Percentiles rank a stretch among this genome's conserved stretches.
Evolutionary conservation across 2,888 invertebrate genomes (phyloP).

Genomic region (Andrena camellia): DNA sequence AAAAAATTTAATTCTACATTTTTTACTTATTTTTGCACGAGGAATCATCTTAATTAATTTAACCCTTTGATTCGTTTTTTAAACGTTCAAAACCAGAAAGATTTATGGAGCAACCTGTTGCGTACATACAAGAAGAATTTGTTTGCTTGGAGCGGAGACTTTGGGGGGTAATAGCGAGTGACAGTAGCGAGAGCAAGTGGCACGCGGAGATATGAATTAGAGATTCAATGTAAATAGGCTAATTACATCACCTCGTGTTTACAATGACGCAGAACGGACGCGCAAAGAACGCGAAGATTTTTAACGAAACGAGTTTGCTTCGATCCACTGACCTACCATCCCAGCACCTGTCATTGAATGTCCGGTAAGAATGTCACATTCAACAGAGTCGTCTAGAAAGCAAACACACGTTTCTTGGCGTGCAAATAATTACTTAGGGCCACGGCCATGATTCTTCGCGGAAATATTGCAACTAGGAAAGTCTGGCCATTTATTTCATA

Average conservation of each 20-base stretch:
- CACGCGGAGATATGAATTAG: not conserved
- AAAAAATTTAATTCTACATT: too few species aligned
- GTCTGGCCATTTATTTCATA: constrained; percentile 9
- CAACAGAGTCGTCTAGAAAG: constrained; percentile 21
- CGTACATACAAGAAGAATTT: too few species aligned
- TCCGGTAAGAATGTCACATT: constrained; percentile 38
- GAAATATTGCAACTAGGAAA: constrained; percentile 41
- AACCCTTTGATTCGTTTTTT: too few species aligned
- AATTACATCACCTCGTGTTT: not conserved
- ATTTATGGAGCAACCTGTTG: too few species aligned
- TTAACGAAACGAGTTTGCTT: constrained; percentile 1
- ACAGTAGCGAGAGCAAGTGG: not conserved
- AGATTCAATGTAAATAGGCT: constrained; percentile 11
- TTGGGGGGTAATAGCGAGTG: not conserved
- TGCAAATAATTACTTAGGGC: constrained; percentile 58
- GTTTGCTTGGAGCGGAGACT: not conserved
- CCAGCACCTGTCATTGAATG: constrained; percentile 14
- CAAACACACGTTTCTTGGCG: constrained; percentile 42
- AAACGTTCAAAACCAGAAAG: too few species aligned
- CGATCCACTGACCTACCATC: constrained; percentile 30
- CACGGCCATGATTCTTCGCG: constrained; percentile 50
- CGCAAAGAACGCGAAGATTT: constrained; percentile 5
- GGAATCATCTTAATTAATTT: too few species aligned
- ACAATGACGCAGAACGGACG: not conserved
- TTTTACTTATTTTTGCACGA: too few species aligned